Evolutionary conservation across 2,888 invertebrate genomes (phyloP).

Genomic region (Byasa hedistus): DNA sequence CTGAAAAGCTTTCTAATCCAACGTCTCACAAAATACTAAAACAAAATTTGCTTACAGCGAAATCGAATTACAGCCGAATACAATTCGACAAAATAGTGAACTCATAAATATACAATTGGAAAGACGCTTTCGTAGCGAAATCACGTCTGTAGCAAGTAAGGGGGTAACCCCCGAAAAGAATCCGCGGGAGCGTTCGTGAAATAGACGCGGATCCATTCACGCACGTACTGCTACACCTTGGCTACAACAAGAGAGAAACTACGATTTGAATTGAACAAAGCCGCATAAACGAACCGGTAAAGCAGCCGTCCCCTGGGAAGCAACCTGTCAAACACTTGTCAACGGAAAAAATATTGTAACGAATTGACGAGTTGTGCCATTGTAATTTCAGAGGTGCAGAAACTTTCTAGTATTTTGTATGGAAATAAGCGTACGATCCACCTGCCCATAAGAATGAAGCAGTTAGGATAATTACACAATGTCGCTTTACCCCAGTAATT

Average conservation of each 20-base stretch:
- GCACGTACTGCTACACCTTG: constrained; percentile 74
- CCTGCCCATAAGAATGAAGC: no score
- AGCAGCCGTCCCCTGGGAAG: constrained; percentile 56
- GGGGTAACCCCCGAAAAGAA: constrained; percentile 57
- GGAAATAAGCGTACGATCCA: no score
- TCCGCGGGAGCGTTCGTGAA: constrained; percentile 60
- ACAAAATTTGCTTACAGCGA: constrained; percentile 42
- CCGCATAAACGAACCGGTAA: constrained; percentile 73
- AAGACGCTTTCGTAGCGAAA: constrained; percentile 65
- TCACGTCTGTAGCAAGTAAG: constrained; percentile 61
- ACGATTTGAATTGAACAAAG: constrained; percentile 71
- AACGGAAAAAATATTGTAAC: constrained; percentile 46
- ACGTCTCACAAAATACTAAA: constrained; percentile 35
- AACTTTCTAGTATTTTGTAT: no score
- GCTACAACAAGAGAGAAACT: constrained; percentile 71
- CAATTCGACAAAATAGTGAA: constrained; percentile 60
- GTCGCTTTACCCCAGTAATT: no score
- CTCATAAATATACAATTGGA: constrained; percentile 79
- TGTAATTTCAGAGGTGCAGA: no score
- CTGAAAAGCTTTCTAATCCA: constrained; percentile 19
- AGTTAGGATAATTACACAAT: no score
- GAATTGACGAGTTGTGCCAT: constrained; percentile 9
- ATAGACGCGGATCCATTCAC: constrained; percentile 59
- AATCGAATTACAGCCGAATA: constrained; percentile 48
- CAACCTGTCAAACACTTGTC: constrained; percentile 57